A percentile compares a stretch with the other conserved stretches of the same genome.
These are phyloP conservation scores for Drosophila lacteicornis DNA, from an alignment of 1,140 invertebrate genomes.

Conservation along the genomic window DNA sequence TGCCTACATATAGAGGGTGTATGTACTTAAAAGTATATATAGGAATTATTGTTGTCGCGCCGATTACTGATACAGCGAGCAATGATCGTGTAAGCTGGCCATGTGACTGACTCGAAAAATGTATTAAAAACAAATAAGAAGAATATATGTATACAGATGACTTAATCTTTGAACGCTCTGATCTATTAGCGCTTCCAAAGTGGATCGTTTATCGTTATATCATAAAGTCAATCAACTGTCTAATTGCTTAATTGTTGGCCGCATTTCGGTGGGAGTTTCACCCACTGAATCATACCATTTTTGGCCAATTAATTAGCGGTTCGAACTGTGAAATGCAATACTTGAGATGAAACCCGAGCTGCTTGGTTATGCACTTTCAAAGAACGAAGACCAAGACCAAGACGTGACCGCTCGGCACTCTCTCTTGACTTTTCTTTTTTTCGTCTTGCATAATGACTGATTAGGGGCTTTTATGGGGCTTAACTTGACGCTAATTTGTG, in stretches of 20 bases:
- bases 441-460: conserved; percentile 42
- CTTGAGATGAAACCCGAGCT: background rate
- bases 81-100: conserved; percentile 63
- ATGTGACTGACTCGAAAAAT: conserved; percentile 53
- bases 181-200: conserved; percentile 21
- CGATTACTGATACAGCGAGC: conserved; percentile 50
- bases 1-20: conserved; percentile 4
- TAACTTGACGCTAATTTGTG: conserved; percentile 51
- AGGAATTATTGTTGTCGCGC: conserved; percentile 30
- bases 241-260: conserved; percentile 48
- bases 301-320: background rate
- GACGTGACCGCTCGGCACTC: conserved; percentile 17
- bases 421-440: background rate
- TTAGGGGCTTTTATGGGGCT: conserved; percentile 22
- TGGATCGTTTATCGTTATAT: conserved; percentile 22
- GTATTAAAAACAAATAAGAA: background rate
- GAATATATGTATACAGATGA: background rate
- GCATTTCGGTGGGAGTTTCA: conserved; percentile 24
- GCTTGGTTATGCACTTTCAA: background rate
- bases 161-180: background rate
- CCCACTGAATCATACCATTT: conserved; percentile 17
- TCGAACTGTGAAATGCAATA: too few relatives aligned
- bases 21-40: conserved; percentile 2
- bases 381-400: background rate
- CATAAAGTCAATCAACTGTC: conserved; percentile 22